These are phyloP conservation scores for Misgurnus anguillicaudatus DNA, from an alignment of 2,113 vertebrate species.

Conservation along the genomic window DNA sequence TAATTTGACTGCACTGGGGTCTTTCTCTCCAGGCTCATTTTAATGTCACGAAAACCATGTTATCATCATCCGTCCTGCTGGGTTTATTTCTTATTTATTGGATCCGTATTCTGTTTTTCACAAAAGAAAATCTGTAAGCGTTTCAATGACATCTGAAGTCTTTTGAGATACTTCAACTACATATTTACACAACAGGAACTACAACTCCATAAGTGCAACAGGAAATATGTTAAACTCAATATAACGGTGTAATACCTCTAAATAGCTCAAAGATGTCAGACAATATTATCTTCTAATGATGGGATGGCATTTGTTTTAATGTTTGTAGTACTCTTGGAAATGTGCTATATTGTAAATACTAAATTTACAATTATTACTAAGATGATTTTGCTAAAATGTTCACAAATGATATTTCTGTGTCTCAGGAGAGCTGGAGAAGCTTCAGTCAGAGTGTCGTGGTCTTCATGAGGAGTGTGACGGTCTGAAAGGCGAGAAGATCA, in stretches of 20 bases:
- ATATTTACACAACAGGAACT: no score
- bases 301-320: no score
- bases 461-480: conserved; percentile 85
- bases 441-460: conserved; percentile 82
- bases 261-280: no score
- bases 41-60: conserved; percentile 28
- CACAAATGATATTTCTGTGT: not conserved
- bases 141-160: conserved; percentile 4
- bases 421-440: conserved; percentile 82
- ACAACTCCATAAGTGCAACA: no score
- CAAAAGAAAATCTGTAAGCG: not conserved
- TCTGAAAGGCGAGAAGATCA: conserved; percentile 82
- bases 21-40: conserved; percentile 2
- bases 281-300: no score
- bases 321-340: no score
- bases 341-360: no score
- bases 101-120: not conserved
- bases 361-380: not conserved
- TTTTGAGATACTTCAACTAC: not conserved
- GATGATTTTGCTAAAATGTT: no score
- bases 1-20: conserved; percentile 6
- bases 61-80: conserved; percentile 9
- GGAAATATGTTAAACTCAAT: no score
- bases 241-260: no score
- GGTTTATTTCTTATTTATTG: conserved; percentile 15